phyloP scores from a whole-genome alignment of 2,888 invertebrate species.

The Dugesia japonica region DNA sequence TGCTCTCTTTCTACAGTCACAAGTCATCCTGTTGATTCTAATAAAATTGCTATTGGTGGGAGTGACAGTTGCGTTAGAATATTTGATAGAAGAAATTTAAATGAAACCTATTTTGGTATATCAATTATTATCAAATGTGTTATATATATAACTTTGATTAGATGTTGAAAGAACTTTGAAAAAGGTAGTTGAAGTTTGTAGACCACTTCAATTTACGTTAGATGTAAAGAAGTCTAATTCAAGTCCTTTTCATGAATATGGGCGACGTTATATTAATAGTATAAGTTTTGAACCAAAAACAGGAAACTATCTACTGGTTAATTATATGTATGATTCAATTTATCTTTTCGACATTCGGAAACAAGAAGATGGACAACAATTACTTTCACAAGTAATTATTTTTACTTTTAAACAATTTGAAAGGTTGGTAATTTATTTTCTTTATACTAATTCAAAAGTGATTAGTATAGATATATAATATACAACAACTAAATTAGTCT shows the following conservation, averaged over 20 bases:
- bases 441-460: too few relatives aligned
- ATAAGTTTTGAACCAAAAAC: not conserved
- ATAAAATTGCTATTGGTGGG: not conserved
- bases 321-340: slow-evolving; percentile 7
- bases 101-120: not conserved
- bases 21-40: not conserved
- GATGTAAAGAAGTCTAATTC: not conserved
- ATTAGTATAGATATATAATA: too few relatives aligned
- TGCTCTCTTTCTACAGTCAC: not conserved
- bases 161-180: not conserved
- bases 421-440: too few relatives aligned
- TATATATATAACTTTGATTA: not conserved
- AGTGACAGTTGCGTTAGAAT: slow-evolving; percentile 7
- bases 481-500: too few relatives aligned
- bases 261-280: not conserved
- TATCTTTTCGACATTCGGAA: not conserved
- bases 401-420: too few relatives aligned
- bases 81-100: not conserved
- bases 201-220: not conserved
- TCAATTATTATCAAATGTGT: too few relatives aligned
- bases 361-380: not conserved
- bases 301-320: not conserved
- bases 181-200: not conserved
- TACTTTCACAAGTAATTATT: not conserved
- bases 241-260: not conserved